Evolutionary conservation across 1,140 invertebrate genomes (phyloP), one percentile per base, ranked within the genome.

Genomic region (Dryas iulia): DNA sequence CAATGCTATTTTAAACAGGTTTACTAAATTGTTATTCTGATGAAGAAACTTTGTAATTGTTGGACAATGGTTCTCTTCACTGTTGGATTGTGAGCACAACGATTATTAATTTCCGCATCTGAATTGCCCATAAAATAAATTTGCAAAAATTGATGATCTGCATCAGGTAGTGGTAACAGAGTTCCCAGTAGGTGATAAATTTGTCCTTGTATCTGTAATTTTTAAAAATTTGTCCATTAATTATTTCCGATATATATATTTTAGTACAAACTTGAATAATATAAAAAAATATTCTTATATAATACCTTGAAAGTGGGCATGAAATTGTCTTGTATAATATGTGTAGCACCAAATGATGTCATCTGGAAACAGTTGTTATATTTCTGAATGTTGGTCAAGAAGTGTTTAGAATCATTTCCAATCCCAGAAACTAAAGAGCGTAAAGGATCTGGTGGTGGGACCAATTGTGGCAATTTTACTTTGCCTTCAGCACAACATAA

Each of bases 401-500:
- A 28, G 26, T 28, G 26, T 28, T 28, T 28, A 28, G 26, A 28
- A 28, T 28, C 26, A 2, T 28, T 28, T 28, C 26, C 26, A 28
- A 28, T 28, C 26, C 26, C 26, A 28, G 26, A 28, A 28, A 28
- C 26, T 28, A 28, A 28, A 28, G 26, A 28, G 26, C 26, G 26
- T 28, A 28, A 28, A 28, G 26, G 26, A 5, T 84, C 79, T 72
- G 79, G 57, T 74, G 78, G 75, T 74, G 74, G 67, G 54, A 59
- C 63, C 70, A 78, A 79, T 75, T 67, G 66, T 73, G 60, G 64
- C 70, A 77, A 79, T 75, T 78, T 78, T 57, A 81, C 70, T 74
- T 81, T 82, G 21, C 76, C 80, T 68, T 69, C 79, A 68, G 82
- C 73, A 69, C 86, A 88, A 80, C 83, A 91, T 68, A 90, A 82